Conservation (phyloP, 2,888 invertebrate genomes). For the Antitype chi region DNA sequence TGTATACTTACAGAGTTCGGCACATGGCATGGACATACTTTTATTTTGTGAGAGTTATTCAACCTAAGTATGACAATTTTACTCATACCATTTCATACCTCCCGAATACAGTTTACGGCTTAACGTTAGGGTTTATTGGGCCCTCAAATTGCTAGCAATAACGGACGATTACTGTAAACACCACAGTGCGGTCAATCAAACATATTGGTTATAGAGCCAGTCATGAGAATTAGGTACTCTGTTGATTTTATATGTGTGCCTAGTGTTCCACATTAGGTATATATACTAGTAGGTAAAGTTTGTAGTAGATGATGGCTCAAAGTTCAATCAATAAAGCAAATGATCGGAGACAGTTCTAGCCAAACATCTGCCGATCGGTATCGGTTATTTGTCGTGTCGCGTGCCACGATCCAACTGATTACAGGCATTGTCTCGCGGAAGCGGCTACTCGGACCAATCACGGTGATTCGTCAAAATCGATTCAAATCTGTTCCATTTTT, state of each 20-base stretch:
- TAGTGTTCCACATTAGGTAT: background rate
- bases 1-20: background rate
- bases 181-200: constrained; percentile 25
- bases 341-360: constrained; percentile 58
- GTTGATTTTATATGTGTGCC: constrained; percentile 4
- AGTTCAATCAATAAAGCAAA: constrained; percentile 58
- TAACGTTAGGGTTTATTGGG: constrained; percentile 18
- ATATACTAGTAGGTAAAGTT: background rate
- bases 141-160: constrained; percentile 15
- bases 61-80: background rate
- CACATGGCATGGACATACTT: background rate
- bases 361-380: constrained; percentile 83
- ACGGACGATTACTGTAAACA: constrained; percentile 33
- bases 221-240: background rate
- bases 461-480: constrained; percentile 84
- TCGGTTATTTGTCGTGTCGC: constrained; percentile 82
- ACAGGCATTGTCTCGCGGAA: constrained; percentile 79
- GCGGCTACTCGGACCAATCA: constrained; percentile 72
- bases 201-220: constrained; percentile 16
- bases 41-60: constrained; percentile 8
- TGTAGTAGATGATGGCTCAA: constrained; percentile 23
- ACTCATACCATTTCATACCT: constrained; percentile 20
- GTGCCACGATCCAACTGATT: constrained; percentile 80
- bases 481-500: constrained; percentile 82
- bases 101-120: constrained; percentile 14